Evolutionary conservation across 2,113 vertebrate species (phyloP).

Genomic region (Propithecus coquereli): DNA sequence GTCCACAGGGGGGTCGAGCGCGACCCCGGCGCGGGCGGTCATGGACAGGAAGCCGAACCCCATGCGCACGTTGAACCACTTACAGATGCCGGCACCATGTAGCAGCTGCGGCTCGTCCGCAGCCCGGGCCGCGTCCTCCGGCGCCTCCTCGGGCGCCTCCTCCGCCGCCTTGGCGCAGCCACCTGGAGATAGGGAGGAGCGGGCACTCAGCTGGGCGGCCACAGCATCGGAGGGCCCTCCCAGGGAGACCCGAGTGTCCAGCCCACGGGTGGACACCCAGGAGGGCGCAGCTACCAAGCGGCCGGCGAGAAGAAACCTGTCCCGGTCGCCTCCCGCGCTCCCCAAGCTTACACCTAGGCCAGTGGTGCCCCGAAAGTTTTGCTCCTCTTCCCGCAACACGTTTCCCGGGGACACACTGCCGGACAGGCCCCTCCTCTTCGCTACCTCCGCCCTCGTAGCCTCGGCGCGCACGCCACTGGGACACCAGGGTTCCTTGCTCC

Average conservation of each 20-base stretch:
- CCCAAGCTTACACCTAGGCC: conserved; percentile 14
- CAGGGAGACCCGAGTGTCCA: neutral
- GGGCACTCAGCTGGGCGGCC: conserved; percentile 37
- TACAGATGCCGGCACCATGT: conserved; percentile 92
- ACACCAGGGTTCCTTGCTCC: conserved; percentile 58
- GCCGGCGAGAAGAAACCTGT: conserved; percentile 2
- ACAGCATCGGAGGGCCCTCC: neutral
- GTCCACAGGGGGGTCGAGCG: conserved; percentile 94
- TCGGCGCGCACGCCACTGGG: conserved; percentile 29
- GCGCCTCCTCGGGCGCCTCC: conserved; percentile 83
- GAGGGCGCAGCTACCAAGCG: neutral
- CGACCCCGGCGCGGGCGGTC: conserved; percentile 91
- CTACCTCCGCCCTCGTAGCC: conserved; percentile 29
- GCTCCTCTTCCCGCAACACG: conserved; percentile 49
- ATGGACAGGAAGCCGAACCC: conserved; percentile 99
- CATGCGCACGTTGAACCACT: conserved; percentile 99
- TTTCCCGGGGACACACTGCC: conserved; percentile 29
- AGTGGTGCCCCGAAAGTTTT: conserved; percentile 75
- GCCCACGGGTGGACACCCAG: neutral
- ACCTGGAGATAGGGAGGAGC: conserved; percentile 80
- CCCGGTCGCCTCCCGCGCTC: conserved; percentile 15
- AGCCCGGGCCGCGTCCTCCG: conserved; percentile 80
- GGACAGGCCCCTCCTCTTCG: conserved; percentile 64
- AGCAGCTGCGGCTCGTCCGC: conserved; percentile 83
- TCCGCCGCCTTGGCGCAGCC: conserved; percentile 89